These are phyloP conservation scores for Vanessa cardui DNA, from an alignment of 2,888 invertebrate species.

Conservation along the genomic window DNA sequence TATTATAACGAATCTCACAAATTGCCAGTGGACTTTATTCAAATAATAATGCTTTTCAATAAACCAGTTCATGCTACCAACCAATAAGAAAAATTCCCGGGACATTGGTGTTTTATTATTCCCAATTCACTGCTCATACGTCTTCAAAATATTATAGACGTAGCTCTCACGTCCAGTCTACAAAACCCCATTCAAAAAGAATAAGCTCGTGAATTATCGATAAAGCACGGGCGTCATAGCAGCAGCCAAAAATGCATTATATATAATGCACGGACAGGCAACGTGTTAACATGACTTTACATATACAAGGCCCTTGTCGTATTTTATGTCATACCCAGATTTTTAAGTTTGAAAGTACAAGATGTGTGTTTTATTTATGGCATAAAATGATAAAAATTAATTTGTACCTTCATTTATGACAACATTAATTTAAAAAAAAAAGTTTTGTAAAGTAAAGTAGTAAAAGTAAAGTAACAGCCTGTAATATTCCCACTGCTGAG, in stretches of 20 bases:
- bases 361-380: too few relatives aligned
- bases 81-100: conserved; percentile 22
- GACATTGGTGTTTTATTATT: conserved; percentile 32
- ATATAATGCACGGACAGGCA: too few relatives aligned
- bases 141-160: conserved; percentile 29
- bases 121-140: conserved; percentile 34
- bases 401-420: too few relatives aligned
- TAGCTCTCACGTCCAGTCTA: conserved; percentile 32
- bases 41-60: conserved; percentile 26
- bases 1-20: conserved; percentile 33
- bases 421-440: too few relatives aligned
- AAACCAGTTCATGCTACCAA: conserved; percentile 22
- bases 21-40: conserved; percentile 24
- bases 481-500: too few relatives aligned
- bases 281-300: too few relatives aligned
- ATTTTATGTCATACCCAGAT: too few relatives aligned
- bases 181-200: conserved; percentile 26
- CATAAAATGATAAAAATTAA: too few relatives aligned
- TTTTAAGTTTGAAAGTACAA: too few relatives aligned
- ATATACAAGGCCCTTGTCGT: too few relatives aligned
- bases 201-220: conserved; percentile 20
- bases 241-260: conserved; percentile 17
- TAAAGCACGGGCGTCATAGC: conserved; percentile 28
- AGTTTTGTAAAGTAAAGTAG: too few relatives aligned
- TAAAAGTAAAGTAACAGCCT: too few relatives aligned